Conservation (phyloP, 2,888 invertebrate genomes). For the Tetrapedia diversipes region DNA sequence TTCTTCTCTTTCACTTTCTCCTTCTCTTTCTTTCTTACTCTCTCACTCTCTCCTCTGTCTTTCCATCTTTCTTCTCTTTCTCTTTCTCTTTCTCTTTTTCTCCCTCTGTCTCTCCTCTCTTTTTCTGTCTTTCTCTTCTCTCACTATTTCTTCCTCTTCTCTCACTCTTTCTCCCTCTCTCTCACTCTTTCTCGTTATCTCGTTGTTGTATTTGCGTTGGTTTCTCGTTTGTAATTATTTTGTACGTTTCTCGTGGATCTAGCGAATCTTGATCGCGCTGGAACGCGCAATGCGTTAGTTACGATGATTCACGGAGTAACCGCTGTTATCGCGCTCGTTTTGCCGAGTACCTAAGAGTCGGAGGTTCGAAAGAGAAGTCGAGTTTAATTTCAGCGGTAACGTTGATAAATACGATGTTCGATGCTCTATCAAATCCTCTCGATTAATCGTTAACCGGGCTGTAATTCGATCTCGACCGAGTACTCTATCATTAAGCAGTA, state of each 20-base stretch:
- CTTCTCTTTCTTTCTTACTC: background rate
- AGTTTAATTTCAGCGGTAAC: background rate
- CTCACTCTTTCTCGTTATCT: too few relatives aligned
- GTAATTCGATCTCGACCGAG: too few relatives aligned
- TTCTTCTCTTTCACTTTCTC: background rate
- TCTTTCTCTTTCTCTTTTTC: background rate
- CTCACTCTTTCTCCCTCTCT: background rate
- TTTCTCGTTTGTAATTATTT: conserved; percentile 17
- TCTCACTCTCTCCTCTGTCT: too few relatives aligned
- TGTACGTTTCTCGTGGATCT: conserved; percentile 14
- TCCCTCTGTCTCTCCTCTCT: too few relatives aligned
- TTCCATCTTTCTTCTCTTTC: too few relatives aligned
- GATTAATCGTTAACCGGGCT: too few relatives aligned
- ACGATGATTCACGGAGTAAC: conserved; percentile 12
- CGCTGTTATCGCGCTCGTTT: conserved; percentile 7
- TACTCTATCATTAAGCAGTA: too few relatives aligned
- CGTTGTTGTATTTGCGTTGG: conserved; percentile 2
- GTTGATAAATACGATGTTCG: background rate
- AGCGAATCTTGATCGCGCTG: conserved; percentile 44
- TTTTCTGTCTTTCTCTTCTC: too few relatives aligned
- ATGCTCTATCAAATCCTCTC: background rate
- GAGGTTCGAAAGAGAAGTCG: background rate
- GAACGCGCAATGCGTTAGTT: background rate
- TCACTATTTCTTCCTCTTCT: background rate
- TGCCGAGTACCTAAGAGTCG: background rate